Base-by-base conservation (phyloP, 37 sponge, comb jelly and placozoan genomes). In the Agelas oroides region DNA sequence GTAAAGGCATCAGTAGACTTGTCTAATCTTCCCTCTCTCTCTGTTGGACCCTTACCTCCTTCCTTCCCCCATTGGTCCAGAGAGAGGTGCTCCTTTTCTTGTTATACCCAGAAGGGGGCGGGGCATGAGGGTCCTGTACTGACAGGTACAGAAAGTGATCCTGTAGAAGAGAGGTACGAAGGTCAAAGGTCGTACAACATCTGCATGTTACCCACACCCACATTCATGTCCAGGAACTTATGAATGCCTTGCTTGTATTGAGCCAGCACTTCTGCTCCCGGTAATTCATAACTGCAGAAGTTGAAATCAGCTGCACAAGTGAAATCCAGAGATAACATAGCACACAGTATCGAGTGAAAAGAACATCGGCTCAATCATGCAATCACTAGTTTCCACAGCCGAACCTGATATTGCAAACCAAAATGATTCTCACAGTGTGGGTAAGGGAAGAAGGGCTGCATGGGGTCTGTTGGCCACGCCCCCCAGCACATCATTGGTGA, bases 11-110 rank as follows among this genome's bases (percentile, higher is more conserved):
- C n/a, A n/a, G n/a, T n/a, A n/a, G n/a, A n/a, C n/a, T n/a, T n/a
- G n/a, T n/a, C n/a, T n/a, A n/a, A n/a, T n/a, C n/a, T n/a, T n/a
- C n/a, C n/a, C n/a, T n/a, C n/a, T n/a, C n/a, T n/a, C n/a, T n/a
- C n/a, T n/a, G n/a, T n/a, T n/a, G n/a, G n/a, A n/a, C n/a, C n/a
- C 65, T 65, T 30, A 92, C 92, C 85, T 86, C 92, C 24, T 76
- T 71, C 54, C 97, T 65, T 0, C 97, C 97, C 61, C 74, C 39
- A n/a, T 75, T 57, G 38, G 73, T 78, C 97, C 97, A 97, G 46
- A 97, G 71, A 28, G 93, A 92, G 18, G 80, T 64, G 18, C 57
- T 86, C 64, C 70, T 92, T 35, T 89, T 72, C 32, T 84, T 87
- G 59, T 97, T 97, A 75, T 85, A 95, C 8, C 77, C 60, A 25